phyloP scores from a whole-genome alignment of 1,140 invertebrate species.

The Drosophila lacteicornis region DNA sequence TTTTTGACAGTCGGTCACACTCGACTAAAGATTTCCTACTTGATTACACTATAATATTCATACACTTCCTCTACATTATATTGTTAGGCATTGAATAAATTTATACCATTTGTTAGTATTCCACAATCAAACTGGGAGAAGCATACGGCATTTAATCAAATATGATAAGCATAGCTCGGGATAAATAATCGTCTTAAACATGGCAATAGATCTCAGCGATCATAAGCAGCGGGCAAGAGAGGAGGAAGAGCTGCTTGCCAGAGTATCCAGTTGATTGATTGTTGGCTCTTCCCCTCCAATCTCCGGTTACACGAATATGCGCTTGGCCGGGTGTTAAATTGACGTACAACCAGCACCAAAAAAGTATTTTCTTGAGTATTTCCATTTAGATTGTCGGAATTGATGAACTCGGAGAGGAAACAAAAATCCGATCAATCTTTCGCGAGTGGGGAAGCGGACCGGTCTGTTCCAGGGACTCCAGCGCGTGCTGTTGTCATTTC shows the following conservation, averaged over 20 bases:
- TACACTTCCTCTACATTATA: too few relatives aligned
- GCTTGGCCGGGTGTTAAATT: conserved; percentile 35
- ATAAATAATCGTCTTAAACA: neutral
- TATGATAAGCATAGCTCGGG: neutral
- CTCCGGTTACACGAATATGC: conserved; percentile 33
- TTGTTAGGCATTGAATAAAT: neutral
- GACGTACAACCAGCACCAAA: conserved; percentile 28
- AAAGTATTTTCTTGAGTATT: conserved; percentile 41
- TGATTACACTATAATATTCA: too few relatives aligned
- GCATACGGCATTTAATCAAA: conserved; percentile 2
- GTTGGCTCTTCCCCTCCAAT: conserved; percentile 5
- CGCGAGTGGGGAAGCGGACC: conserved; percentile 26
- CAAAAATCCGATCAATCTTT: conserved; percentile 75
- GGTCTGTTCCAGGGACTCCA: conserved; percentile 41
- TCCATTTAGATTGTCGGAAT: conserved; percentile 51
- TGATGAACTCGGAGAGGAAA: conserved; percentile 68
- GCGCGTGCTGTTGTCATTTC: conserved; percentile 73
- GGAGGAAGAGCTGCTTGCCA: conserved; percentile 10
- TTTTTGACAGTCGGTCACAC: too few relatives aligned
- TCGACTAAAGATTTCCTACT: too few relatives aligned
- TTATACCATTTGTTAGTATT: neutral
- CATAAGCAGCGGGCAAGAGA: neutral
- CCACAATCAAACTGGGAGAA: neutral
- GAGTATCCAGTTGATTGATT: conserved; percentile 39
- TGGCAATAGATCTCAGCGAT: conserved; percentile 11